phyloP scores from a whole-genome alignment of 2,113 vertebrate genomes.

The Casuarius casuarius region DNA sequence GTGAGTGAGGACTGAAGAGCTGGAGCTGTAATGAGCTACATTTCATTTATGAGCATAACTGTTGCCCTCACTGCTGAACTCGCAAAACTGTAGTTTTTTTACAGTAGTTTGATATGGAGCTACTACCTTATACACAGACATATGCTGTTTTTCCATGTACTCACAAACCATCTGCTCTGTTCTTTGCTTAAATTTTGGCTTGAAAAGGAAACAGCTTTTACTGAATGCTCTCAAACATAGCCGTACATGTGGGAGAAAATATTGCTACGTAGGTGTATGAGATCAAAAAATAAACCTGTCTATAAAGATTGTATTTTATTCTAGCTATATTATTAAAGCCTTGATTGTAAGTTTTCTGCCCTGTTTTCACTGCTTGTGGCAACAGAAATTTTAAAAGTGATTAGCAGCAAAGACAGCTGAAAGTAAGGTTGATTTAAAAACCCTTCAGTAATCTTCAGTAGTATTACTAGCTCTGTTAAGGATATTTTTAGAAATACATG shows the following conservation, averaged over 20 bases:
- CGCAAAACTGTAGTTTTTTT: not conserved
- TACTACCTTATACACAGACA: not conserved
- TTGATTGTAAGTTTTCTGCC: not conserved
- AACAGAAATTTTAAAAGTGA: not conserved
- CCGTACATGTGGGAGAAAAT: not conserved
- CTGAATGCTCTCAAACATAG: not conserved
- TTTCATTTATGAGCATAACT: not conserved
- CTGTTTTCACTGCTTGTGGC: not conserved
- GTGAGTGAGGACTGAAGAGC: not conserved
- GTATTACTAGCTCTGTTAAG: not conserved
- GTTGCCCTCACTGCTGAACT: not conserved
- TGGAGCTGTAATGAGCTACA: not conserved
- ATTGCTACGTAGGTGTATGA: not conserved
- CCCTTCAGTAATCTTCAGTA: not conserved
- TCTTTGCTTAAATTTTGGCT: not conserved
- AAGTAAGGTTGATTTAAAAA: not conserved
- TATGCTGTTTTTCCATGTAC: not conserved
- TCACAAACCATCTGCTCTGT: not conserved
- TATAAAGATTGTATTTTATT: not conserved
- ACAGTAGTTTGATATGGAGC: not conserved
- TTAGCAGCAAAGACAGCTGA: not conserved
- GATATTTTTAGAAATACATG: not conserved
- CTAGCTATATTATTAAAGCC: not conserved
- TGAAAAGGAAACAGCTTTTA: not conserved
- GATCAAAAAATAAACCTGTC: not conserved